Conservation (phyloP, 2,888 invertebrate species). For the Apodemia duryi region DNA sequence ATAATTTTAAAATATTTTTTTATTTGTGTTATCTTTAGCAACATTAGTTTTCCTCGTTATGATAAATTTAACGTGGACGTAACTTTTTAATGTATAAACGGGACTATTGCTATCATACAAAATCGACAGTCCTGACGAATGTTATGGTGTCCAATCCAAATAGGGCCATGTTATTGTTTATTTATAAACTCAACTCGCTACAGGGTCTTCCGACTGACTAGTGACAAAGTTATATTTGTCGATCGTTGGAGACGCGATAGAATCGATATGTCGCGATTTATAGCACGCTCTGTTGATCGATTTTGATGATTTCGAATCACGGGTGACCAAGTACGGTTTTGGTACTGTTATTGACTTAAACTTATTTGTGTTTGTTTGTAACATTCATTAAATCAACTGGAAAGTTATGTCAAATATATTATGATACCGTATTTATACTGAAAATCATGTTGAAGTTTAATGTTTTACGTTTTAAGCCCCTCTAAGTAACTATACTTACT, state of each 20-base stretch:
- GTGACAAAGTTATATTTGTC: slow-evolving; percentile 78
- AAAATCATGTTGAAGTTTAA: no score
- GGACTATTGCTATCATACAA: slow-evolving; percentile 49
- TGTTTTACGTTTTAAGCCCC: no score
- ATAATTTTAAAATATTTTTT: no score
- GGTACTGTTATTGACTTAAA: slow-evolving; percentile 26
- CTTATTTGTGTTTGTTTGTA: slow-evolving; percentile 2
- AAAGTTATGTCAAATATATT: neutral
- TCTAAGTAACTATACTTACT: no score
- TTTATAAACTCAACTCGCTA: slow-evolving; percentile 66
- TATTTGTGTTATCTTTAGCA: no score
- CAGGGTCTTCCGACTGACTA: slow-evolving; percentile 55
- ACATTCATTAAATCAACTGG: neutral
- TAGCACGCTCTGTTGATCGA: slow-evolving; percentile 67
- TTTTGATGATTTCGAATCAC: slow-evolving; percentile 65
- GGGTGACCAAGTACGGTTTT: slow-evolving; percentile 39
- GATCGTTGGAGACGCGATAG: slow-evolving; percentile 67
- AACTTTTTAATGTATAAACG: slow-evolving; percentile 39
- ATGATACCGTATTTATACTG: no score
- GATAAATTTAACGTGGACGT: neutral
- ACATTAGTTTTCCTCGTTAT: neutral
- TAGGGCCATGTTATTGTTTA: slow-evolving; percentile 71
- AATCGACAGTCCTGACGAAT: slow-evolving; percentile 59
- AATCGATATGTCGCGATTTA: slow-evolving; percentile 72
- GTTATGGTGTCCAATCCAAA: slow-evolving; percentile 60